Evolutionary conservation across 2,888 invertebrate species (phyloP), one percentile per base, ranked within the genome.

Genomic region (Phasia obesa): DNA sequence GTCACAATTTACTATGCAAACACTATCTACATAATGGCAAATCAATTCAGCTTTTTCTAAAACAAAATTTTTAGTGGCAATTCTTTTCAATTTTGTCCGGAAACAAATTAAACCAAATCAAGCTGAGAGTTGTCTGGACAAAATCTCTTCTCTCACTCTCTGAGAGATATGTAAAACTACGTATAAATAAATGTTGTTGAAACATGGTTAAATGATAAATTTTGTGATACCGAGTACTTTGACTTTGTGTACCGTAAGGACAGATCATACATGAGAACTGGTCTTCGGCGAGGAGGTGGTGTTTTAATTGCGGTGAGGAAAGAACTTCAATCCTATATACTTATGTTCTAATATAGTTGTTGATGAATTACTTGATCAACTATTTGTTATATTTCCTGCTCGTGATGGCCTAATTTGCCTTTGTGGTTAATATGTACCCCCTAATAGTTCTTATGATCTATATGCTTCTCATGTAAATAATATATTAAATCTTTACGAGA

Each of bases 301-400:
- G 15, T 23, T 15, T 53, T 25, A 4, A 15, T 53, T 25, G 25
- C 25, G n/a, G n/a, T n/a, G n/a, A n/a, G n/a, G n/a, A n/a, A n/a
- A n/a, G n/a, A n/a, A n/a, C n/a, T n/a, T n/a, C 25, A 25, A 4
- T 53, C 25, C 2, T 53, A 25, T 25, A n/a, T 3, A 5, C 4
- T 4, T 11, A 3, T n/a, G 55, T 27, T 19, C 15, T 2, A 19
- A 55, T 55, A 17, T 55, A 2, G 9, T 55, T 27, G 17, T 27
- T 27, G 27, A 55, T 55, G 55, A 55, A 9, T 17, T 55, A 9
- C 7, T 55, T 5, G 27, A 55, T 55, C 51, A 55, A 27, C 17
- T n/a, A n/a, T 27, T 55, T 31, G 17, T 55, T n/a, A 7, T n/a
- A 13, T n/a, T 55, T 27, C 27, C 27, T 7, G 13, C 27, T 17